Percentiles rank a stretch among this genome's conserved stretches.
These are phyloP conservation scores for Neosilurus mollespiculum DNA, from an alignment of 2,797 vertebrate genomes.

Conservation along the genomic window DNA sequence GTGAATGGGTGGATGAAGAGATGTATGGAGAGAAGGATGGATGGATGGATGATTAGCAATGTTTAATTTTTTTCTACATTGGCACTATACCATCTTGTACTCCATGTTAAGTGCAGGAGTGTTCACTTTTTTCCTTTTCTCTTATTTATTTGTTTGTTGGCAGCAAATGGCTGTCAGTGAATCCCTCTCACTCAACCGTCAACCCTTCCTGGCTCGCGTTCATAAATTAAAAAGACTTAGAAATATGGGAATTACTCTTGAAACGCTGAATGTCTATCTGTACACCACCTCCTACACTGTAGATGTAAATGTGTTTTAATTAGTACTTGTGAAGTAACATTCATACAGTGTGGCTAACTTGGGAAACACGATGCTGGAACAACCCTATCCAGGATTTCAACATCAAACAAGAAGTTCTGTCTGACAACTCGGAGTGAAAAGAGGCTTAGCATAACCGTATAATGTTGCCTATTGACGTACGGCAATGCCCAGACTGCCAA, in stretches of 20 bases:
- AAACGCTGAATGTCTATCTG: background rate
- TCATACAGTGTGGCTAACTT: background rate
- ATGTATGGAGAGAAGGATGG: too few relatives aligned
- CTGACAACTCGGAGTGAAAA: conserved; percentile 37
- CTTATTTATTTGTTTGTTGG: background rate
- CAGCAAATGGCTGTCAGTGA: background rate
- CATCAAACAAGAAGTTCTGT: conserved; percentile 9
- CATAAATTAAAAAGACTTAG: background rate
- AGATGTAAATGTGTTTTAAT: background rate
- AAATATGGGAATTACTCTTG: background rate
- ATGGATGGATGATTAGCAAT: too few relatives aligned
- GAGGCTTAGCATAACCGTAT: conserved; percentile 28
- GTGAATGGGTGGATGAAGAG: too few relatives aligned
- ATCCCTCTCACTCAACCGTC: background rate
- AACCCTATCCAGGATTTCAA: background rate
- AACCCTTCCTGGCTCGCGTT: background rate
- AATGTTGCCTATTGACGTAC: conserved; percentile 34
- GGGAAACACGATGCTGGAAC: background rate
- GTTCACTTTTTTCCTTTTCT: background rate
- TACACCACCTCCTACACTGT: background rate
- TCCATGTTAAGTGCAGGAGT: background rate
- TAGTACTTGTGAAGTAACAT: too few relatives aligned
- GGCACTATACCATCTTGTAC: too few relatives aligned
- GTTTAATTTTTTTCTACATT: too few relatives aligned
- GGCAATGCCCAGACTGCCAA: conserved; percentile 31